These are phyloP conservation scores for Clytia hemisphaerica DNA, from an alignment of 30 jellyfish, hydroid and myxozoan genomes.

Conservation along the genomic window DNA sequence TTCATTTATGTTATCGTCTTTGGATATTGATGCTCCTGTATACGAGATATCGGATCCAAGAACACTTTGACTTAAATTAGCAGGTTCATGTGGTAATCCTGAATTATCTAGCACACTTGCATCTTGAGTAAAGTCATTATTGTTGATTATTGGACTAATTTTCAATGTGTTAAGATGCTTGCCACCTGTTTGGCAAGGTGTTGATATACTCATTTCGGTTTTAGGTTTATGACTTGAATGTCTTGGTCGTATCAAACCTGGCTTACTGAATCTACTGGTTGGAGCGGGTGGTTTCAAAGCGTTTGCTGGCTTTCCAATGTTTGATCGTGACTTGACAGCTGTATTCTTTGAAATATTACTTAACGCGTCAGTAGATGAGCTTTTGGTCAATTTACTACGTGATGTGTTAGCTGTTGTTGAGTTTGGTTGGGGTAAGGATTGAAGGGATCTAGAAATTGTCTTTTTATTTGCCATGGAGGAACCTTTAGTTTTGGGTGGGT, in stretches of 20 bases:
- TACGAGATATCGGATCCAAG: too few species aligned
- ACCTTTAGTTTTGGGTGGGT: background rate
- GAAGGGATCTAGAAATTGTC: background rate
- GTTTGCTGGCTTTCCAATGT: background rate
- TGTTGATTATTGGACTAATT: conserved; percentile 43
- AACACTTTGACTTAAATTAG: too few species aligned
- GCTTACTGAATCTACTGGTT: background rate
- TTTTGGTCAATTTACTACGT: too few species aligned
- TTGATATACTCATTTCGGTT: conserved; percentile 21
- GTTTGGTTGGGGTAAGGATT: conserved; percentile 6
- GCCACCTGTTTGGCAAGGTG: conserved; percentile 12
- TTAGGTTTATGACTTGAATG: background rate
- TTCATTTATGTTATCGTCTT: too few species aligned
- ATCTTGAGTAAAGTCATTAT: too few species aligned
- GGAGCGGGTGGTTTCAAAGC: background rate
- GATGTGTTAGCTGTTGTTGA: background rate
- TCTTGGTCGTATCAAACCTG: conserved; percentile 10
- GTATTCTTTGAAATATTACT: too few species aligned
- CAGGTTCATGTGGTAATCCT: too few species aligned
- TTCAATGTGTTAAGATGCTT: conserved; percentile 23
- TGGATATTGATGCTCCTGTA: too few species aligned
- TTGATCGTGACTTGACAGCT: background rate
- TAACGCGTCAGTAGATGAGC: background rate
- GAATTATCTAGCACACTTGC: too few species aligned
- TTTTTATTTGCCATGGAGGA: too few species aligned